Evolutionary conservation across 2,888 invertebrate genomes (phyloP).

Genomic region (Villa cingulata): DNA sequence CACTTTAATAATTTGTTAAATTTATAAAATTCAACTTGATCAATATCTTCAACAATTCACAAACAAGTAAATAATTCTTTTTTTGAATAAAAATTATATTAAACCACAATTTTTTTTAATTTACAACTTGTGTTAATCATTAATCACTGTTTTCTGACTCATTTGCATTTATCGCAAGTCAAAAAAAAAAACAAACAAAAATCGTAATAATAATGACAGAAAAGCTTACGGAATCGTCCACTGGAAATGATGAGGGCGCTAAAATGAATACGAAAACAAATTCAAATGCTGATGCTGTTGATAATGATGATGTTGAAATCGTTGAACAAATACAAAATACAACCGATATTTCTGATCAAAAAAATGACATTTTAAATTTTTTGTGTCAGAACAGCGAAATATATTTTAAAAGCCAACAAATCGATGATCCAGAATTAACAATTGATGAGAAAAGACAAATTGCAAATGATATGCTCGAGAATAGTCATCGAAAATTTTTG

Average conservation of each 20-base stretch:
- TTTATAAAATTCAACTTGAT: no score
- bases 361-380: conserved; percentile 22
- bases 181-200: no score
- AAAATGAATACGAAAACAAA: not conserved
- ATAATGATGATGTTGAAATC: no score
- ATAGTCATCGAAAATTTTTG: conserved; percentile 58
- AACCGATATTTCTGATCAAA: not conserved
- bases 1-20: no score
- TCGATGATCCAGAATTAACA: conserved; percentile 60
- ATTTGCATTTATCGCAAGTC: no score
- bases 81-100: no score
- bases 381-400: conserved; percentile 24
- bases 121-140: no score
- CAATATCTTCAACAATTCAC: no score
- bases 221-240: not conserved
- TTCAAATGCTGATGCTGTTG: not conserved
- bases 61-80: no score
- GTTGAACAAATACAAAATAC: not conserved
- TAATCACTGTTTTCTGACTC: no score
- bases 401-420: conserved; percentile 70
- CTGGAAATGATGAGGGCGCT: not conserved
- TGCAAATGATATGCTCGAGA: conserved; percentile 47
- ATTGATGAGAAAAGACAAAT: conserved; percentile 54
- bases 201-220: conserved; percentile 7
- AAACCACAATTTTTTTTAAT: no score